Evolutionary conservation across 2,113 vertebrate species (phyloP).

Genomic region (Pontoporia blainvillei): DNA sequence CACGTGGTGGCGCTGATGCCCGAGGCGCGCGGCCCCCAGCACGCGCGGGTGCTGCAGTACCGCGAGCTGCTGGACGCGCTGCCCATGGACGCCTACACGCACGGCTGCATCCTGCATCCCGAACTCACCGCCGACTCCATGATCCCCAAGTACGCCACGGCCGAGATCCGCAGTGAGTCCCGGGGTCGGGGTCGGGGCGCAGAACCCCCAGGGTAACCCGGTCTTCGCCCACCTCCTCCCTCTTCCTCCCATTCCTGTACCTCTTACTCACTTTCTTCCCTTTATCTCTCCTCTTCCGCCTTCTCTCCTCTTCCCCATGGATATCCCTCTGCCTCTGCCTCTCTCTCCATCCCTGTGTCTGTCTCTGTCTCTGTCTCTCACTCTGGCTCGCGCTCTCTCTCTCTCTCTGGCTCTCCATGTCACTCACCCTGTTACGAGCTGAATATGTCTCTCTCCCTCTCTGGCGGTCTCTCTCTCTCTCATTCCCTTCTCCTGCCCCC

Average conservation of each 20-base stretch:
- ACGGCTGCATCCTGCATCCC: conserved; percentile 98
- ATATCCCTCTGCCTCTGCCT: background rate
- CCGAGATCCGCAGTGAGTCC: conserved; percentile 99
- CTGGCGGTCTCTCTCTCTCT: background rate
- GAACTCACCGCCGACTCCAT: conserved; percentile 99
- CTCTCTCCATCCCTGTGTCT: background rate
- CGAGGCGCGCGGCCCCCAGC: too few relatives aligned
- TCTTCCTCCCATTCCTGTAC: rapidly evolving
- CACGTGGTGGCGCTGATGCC: too few relatives aligned
- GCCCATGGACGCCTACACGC: conserved; percentile 99
- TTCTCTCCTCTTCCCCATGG: background rate
- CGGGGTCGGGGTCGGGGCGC: background rate
- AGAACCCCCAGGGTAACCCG: background rate
- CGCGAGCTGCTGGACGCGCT: conserved; percentile 94
- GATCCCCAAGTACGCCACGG: conserved; percentile 99
- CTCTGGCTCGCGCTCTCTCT: background rate
- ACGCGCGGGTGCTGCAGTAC: too few relatives aligned
- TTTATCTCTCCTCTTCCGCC: background rate
- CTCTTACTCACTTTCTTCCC: background rate
- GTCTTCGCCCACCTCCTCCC: rapidly evolving
- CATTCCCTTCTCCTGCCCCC: background rate
- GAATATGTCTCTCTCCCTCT: background rate
- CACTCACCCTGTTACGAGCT: background rate
- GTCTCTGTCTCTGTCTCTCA: background rate
- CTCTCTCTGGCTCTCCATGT: background rate